Percentiles rank a stretch among this genome's conserved stretches.
Conservation (phyloP, 2,888 invertebrate species). For the Thymelicus lineola region DNA sequence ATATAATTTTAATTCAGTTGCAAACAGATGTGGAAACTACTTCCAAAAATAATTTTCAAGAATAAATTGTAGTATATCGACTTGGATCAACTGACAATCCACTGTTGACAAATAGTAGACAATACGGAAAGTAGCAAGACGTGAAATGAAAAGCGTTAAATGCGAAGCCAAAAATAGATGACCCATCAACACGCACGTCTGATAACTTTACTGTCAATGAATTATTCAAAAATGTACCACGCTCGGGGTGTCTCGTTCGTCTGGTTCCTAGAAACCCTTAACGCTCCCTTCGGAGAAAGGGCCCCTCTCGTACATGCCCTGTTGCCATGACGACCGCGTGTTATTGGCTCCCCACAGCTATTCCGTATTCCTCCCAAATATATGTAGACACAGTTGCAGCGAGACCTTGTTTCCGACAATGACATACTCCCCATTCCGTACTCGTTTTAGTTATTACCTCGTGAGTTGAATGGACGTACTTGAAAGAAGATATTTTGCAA, state of each 20-base stretch:
- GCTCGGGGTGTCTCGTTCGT: conserved; percentile 63
- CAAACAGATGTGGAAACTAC: too few relatives aligned
- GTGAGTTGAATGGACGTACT: conserved; percentile 40
- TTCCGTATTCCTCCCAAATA: conserved; percentile 58
- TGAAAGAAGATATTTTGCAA: conserved; percentile 42
- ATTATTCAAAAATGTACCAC: conserved; percentile 52
- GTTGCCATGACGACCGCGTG: conserved; percentile 77
- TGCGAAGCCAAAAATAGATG: conserved; percentile 53
- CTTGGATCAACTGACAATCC: conserved; percentile 43
- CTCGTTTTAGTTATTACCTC: conserved; percentile 40
- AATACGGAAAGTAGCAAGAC: conserved; percentile 43
- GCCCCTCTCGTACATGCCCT: conserved; percentile 65
- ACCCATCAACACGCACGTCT: conserved; percentile 45
- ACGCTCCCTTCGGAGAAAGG: conserved; percentile 64
- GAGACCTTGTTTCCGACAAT: conserved; percentile 51
- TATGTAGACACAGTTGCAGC: conserved; percentile 50
- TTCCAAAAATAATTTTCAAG: neutral
- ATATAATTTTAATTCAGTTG: too few relatives aligned
- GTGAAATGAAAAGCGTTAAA: conserved; percentile 57
- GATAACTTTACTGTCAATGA: conserved; percentile 44
- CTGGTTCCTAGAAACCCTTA: conserved; percentile 69
- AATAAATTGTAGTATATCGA: neutral
- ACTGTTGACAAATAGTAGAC: conserved; percentile 47
- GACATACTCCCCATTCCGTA: conserved; percentile 45
- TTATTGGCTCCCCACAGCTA: conserved; percentile 78